Base-by-base conservation (phyloP, 2,797 vertebrate species). In the Pogoniulus pusillus region DNA sequence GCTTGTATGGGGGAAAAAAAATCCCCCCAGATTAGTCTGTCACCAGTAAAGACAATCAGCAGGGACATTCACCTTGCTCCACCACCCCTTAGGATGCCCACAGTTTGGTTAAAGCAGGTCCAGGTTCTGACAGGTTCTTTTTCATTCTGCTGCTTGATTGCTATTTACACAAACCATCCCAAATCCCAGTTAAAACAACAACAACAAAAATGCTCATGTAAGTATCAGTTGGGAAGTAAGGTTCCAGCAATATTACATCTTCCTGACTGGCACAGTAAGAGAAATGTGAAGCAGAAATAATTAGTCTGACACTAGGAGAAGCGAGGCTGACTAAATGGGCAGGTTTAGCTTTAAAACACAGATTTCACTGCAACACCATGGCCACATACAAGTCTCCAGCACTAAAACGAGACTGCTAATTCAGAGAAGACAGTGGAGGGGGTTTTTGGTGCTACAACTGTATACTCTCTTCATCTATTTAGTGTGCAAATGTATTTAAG, bases 61-160 rank as follows among this genome's bases (percentile, higher is more conserved):
- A 51, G 91, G 81, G 51, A 27, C 35, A 75, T 57, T 71, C 0
- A 1, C 70, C 59, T 81, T 72, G 18, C 32, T 85, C 59, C 64
- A 57, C 49, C 53, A 23, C 47, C 49, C 26, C 18, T 4, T 60
- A 51, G 30, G 55, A 75, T 71, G 86, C 74, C 69, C 47, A 72
- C 51, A 91, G 69, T 82, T 63, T 71, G 82, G 91, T 81, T 94
- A 89, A 85, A 95, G 81, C 5, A 92, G 86, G 87, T 30, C 77
- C 60, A 79, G 69, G 34, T 72, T 94, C 19, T 92, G 88, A 91
- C 63, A 76, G 77, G 86, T 80, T 94, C 87, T 95, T 97, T 96
- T 90, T 94, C 79, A 73, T 59, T 94, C 89, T 93, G 64, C 58
- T 55, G 43, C 77, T 79, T 68, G 74, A 85, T 64, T 91, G 49